These are phyloP conservation scores for Catocala nupta DNA, from an alignment of 2,888 invertebrate genomes.

Conservation along the genomic window DNA sequence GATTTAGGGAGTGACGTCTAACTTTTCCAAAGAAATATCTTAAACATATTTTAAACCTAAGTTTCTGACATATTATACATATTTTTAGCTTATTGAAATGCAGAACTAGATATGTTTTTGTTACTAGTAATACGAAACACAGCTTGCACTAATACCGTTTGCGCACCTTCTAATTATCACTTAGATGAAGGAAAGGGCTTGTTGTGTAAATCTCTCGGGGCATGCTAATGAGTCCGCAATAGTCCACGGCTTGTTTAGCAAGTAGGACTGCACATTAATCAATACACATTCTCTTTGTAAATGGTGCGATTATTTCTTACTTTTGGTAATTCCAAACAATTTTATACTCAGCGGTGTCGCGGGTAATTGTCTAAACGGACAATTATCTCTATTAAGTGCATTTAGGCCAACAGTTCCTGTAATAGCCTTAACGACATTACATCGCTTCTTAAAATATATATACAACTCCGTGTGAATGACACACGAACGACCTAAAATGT, in stretches of 20 bases:
- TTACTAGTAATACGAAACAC: not conserved
- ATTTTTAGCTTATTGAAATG: no score
- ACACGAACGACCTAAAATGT: slow-evolving; percentile 35
- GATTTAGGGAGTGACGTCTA: no score
- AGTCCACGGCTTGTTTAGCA: slow-evolving; percentile 76
- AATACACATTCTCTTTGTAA: slow-evolving; percentile 65
- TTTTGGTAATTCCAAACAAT: slow-evolving; percentile 52
- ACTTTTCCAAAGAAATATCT: no score
- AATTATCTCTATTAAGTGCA: slow-evolving; percentile 59
- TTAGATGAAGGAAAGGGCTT: slow-evolving; percentile 50
- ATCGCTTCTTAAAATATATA: slow-evolving; percentile 26
- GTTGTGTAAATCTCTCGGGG: slow-evolving; percentile 51
- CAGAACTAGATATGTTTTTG: no score
- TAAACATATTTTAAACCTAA: no score
- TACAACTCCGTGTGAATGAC: slow-evolving; percentile 44
- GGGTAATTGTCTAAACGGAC: slow-evolving; percentile 58
- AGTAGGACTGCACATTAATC: slow-evolving; percentile 74
- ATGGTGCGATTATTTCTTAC: slow-evolving; percentile 43
- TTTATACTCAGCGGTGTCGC: slow-evolving; percentile 52
- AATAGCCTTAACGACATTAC: slow-evolving; percentile 48
- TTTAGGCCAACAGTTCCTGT: slow-evolving; percentile 56
- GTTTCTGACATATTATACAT: no score
- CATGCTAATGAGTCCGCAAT: slow-evolving; percentile 70
- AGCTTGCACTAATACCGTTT: slow-evolving; percentile 1
- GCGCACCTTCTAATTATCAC: slow-evolving; percentile 15